phyloP scores from a whole-genome alignment of 1,140 invertebrate genomes.

The Conus betulinus region DNA sequence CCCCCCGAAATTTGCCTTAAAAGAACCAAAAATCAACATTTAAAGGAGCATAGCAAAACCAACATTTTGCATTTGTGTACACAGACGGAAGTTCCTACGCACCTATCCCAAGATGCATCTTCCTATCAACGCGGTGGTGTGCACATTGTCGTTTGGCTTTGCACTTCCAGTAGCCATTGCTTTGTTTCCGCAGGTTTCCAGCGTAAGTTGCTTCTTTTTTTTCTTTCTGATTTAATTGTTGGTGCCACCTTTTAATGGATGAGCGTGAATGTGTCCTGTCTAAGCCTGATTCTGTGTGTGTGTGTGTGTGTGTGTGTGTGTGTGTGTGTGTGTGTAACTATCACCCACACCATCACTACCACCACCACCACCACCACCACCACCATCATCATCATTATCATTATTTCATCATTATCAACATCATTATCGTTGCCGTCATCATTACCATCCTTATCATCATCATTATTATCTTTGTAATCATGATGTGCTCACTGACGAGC shows the following conservation, averaged over 20 bases:
- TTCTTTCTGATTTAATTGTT: background rate
- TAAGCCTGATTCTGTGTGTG: conserved; percentile 10
- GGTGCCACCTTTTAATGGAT: conserved; percentile 1
- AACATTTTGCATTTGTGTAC: background rate
- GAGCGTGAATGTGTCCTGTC: conserved; percentile 25
- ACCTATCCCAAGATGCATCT: conserved; percentile 69
- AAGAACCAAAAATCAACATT: background rate
- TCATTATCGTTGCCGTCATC: too few species aligned
- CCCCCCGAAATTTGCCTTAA: too few species aligned
- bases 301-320: conserved; percentile 26
- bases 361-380: background rate
- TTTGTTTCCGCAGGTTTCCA: conserved; percentile 75
- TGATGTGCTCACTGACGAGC: too few species aligned
- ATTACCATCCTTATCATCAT: too few species aligned
- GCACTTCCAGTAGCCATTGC: conserved; percentile 75
- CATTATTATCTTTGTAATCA: too few species aligned
- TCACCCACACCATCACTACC: background rate
- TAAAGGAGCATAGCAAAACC: too few species aligned
- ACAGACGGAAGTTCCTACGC: background rate
- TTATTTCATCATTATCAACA: too few species aligned
- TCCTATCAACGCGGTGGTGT: conserved; percentile 73
- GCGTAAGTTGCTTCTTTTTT: conserved; percentile 59
- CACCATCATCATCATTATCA: too few species aligned
- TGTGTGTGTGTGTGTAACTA: background rate
- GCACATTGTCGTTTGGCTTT: conserved; percentile 72